Base-by-base conservation (phyloP, 2,113 vertebrate genomes). In the Zosterops borbonicus region DNA sequence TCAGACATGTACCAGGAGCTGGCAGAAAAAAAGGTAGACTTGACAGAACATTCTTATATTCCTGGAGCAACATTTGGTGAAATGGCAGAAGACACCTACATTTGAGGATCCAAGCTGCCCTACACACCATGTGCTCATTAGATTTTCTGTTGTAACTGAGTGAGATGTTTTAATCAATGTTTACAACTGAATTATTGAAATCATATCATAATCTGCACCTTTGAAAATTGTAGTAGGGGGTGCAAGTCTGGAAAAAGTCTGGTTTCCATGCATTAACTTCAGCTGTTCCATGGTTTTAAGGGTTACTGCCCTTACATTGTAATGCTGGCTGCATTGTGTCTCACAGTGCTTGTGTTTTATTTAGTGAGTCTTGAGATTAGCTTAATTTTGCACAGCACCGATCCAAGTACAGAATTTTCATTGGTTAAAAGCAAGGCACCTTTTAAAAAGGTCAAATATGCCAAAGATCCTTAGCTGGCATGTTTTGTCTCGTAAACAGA, bases 71-170 rank as follows among this genome's bases (percentile, higher is more conserved):
- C 12, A 33, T 52, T 31, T 49, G 7, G 46, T 55, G 74, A 76
- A 49, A n/a, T 41, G 46, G 33, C 50, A 74, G 19, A 39, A n/a
- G 22, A 47, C 8, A 22, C 1, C 7, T 8, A 18, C 2, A 1
- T 60, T 24, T 37, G 41, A 77, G 37, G 24, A 64, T 11, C 16
- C 0, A 0, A 77, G 35, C 39, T 69, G 19, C 21, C 24, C 6
- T 9, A 3, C 21, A 13, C 0, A 1, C 19, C 35, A 9, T 1
- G 8, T 52, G 29, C 15, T 58, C 14, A 0, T 55, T 27, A 63
- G 14, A 2, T 2, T 68, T 94, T 82, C 60, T 82, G 2, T 27
- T 47, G 55, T 11, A 39, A 68, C 14, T 0, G 6, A 37, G 46
- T 25, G 63, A 24, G 22, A 24, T 2, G 4, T 63, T 93, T 67